Base-by-base conservation (phyloP, 2,888 invertebrate genomes). In the Cephus nigrinus region DNA sequence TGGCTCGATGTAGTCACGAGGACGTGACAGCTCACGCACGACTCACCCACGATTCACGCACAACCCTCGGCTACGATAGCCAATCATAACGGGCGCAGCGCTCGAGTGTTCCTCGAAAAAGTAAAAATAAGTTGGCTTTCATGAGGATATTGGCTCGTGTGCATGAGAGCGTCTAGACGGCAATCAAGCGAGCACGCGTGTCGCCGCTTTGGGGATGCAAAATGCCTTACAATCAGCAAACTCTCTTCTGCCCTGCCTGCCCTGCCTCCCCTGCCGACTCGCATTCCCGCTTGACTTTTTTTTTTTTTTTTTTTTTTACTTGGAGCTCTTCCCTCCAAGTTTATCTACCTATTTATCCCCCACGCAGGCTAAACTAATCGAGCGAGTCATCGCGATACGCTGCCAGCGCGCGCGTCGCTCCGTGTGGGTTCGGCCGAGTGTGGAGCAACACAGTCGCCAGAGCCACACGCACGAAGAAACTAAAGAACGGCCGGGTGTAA, bases 151-250 rank as follows among this genome's bases (percentile, higher is more conserved):
- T 32, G 69, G 69, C 69, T 31, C 69, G 69, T 32, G 32, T 69
- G 69, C 69, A 15, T 32, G 69, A 32, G 69, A 30, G 69, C 76
- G 84, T 86, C 86, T 86, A 83, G 82, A 84, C 83, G 81, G 79
- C 81, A 86, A 86, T 86, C 84, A 84, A 84, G 79, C 68, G 75
- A 36, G 33, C 73, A 75, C 74, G 82, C 79, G 78, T 74, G 75
- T 40, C 78, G 80, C 79, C 71, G 76, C 76, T 79, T 75, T 15
- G 40, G 40, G 40, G 40, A 40, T 40, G 40, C 40, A 40, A 40
- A 40, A 40, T 15, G 40, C 40, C 15, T 40, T 40, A 15, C 15
- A 40, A 40, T 40, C 15, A 40, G 40, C 40, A 15, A 40, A 40
- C 40, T 15, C 15, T 40, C 40, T 40, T 40, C 1, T 12, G 40